A percentile compares a stretch with the other conserved stretches of the same genome.
phyloP scores from a whole-genome alignment of 1,140 invertebrate species.

The Aphelenchoides besseyi region DNA sequence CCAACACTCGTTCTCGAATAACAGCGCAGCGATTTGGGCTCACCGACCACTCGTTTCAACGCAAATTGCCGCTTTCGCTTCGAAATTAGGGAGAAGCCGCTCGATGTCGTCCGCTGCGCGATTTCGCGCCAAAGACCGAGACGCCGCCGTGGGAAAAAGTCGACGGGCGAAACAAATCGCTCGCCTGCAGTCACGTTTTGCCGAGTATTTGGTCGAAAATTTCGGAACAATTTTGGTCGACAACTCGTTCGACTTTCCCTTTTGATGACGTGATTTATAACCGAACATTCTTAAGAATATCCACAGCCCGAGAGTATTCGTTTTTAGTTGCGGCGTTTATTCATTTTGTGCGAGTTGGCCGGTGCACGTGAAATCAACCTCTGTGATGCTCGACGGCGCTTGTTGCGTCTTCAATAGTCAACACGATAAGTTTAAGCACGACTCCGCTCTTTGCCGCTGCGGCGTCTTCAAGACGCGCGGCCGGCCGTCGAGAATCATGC shows the following conservation, averaged over 20 bases:
- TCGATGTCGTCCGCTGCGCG: background rate
- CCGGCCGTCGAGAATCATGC: background rate
- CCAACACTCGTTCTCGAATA: background rate
- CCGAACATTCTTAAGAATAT: background rate
- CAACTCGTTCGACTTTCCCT: too few relatives aligned
- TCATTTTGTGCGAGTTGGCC: too few relatives aligned
- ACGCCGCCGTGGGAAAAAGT: too few relatives aligned
- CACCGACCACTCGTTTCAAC: background rate
- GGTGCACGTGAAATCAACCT: too few relatives aligned
- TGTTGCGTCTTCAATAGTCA: background rate
- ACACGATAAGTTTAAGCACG: conserved; percentile 9
- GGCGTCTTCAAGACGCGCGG: background rate
- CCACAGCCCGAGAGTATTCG: too few relatives aligned
- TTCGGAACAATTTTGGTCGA: too few relatives aligned
- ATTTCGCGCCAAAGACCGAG: too few relatives aligned
- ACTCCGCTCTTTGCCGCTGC: background rate
- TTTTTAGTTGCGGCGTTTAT: too few relatives aligned
- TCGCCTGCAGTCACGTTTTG: too few relatives aligned
- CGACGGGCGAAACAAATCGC: too few relatives aligned
- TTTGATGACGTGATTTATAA: background rate
- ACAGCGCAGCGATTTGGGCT: background rate
- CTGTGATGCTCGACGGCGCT: background rate
- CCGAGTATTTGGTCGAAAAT: too few relatives aligned
- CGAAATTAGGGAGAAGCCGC: too few relatives aligned
- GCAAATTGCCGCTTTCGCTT: conserved; percentile 2